phyloP scores from a whole-genome alignment of 2,113 vertebrate species.

The Shinisaurus crocodilurus region DNA sequence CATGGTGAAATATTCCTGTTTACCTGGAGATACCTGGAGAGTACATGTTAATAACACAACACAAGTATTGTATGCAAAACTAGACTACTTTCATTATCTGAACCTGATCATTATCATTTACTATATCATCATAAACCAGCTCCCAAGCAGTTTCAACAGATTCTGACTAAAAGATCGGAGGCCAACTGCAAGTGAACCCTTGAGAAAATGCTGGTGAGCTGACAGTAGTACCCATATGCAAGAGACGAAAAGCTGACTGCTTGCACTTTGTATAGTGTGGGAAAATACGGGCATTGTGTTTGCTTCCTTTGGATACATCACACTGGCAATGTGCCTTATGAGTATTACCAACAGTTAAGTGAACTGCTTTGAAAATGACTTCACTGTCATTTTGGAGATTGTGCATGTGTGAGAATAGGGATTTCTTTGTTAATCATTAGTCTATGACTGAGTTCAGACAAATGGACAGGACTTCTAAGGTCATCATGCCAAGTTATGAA shows the following conservation, averaged over 20 bases:
- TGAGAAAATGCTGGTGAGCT: slow-evolving; percentile 4
- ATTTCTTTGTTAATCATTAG: background rate
- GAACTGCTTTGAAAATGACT: background rate
- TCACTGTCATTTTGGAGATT: background rate
- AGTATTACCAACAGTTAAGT: background rate
- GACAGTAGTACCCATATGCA: background rate
- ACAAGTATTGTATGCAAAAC: background rate
- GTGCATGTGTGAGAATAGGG: background rate
- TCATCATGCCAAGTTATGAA: background rate
- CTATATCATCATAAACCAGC: background rate
- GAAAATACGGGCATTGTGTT: slow-evolving; percentile 11
- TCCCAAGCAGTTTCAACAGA: background rate
- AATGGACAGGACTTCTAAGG: background rate
- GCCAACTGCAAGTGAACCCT: background rate
- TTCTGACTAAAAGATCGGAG: background rate
- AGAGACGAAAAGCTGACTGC: background rate
- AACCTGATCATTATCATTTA: background rate
- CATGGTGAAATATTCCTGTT: background rate
- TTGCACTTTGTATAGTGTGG: background rate
- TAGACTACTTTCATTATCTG: background rate
- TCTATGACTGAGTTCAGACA: too few relatives aligned
- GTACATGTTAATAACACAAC: too few relatives aligned
- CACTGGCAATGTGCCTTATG: background rate
- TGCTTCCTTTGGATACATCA: background rate
- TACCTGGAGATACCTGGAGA: background rate